phyloP scores from a whole-genome alignment of 2,888 invertebrate species.

The Cephus spinipes region DNA sequence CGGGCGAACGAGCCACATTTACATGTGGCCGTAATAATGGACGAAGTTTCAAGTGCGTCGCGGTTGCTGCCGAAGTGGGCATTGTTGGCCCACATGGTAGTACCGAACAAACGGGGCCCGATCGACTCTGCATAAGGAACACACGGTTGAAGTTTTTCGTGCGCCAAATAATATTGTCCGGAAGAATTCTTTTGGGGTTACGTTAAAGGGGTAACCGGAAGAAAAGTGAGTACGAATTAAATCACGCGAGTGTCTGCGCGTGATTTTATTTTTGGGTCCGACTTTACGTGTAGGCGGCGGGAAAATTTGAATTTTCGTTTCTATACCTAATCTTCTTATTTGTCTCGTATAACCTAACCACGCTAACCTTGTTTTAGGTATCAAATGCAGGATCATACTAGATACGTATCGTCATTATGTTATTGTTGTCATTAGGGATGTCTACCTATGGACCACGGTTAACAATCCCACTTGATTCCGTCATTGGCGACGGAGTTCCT shows the following conservation, averaged over 20 bases:
- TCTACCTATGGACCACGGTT: slow-evolving; percentile 33
- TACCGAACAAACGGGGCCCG: slow-evolving; percentile 57
- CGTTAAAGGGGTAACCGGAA: not conserved
- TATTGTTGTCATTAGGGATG: not conserved
- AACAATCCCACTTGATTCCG: slow-evolving; percentile 65
- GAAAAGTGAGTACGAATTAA: not conserved
- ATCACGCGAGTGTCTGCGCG: not conserved
- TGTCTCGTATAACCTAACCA: not conserved
- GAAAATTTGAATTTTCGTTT: not conserved
- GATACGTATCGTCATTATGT: not conserved
- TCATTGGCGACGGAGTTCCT: slow-evolving; percentile 56
- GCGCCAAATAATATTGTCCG: not conserved
- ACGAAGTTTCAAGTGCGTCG: slow-evolving; percentile 60
- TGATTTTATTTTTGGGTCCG: not conserved
- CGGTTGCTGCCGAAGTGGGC: slow-evolving; percentile 60
- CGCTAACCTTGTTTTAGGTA: not conserved
- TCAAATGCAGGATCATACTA: not conserved
- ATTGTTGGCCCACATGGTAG: slow-evolving; percentile 66
- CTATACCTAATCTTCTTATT: not conserved
- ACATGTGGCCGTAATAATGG: slow-evolving; percentile 60
- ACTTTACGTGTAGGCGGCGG: not conserved
- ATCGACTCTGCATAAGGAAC: slow-evolving; percentile 56
- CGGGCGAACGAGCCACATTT: slow-evolving; percentile 39
- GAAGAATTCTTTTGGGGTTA: not conserved
- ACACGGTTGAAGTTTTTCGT: slow-evolving; percentile 27